Base-by-base conservation (phyloP, 2,797 vertebrate species). In the Triplophysa yarkandensis region DNA sequence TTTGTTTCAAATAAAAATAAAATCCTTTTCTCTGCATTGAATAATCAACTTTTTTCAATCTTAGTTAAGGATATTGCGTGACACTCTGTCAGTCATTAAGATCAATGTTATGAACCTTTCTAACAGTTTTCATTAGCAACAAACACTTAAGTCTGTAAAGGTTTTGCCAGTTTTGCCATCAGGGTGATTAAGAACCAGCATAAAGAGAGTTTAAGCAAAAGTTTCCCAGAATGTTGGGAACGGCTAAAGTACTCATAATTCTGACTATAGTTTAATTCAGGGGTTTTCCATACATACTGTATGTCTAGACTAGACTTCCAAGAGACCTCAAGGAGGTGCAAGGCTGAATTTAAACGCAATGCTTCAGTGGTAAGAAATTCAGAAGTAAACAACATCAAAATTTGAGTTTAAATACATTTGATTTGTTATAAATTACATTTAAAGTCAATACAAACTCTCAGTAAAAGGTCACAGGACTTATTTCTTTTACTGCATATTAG, bases 1-100 rank as follows among this genome's bases (percentile, higher is more conserved):
- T 58, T 34, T 50, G 34, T 39, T 60, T 69, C 69, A 70, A 48
- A 27, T 79, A 64, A 23, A 67, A 60, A 66, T 54, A 30, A 48
- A 19, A 21, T 36, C 39, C 36, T 55, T 55, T 55, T 55, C 25
- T 16, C 25, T 55, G 25, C 52, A 6, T 28, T 55, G 25, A 55
- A 55, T 55, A 55, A 55, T 27, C 52, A 55, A 17, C 2, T 28
- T 28, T 27, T 55, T 28, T 52, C 25, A 55, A 55, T 27, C 6
- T 55, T 10, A 14, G 23, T 30, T 21, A 27, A 36, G 62, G 32
- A 62, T 34, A 62, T 14, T 27, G 21, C 21, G 21, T 30, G 10
- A 19, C 46, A 34, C 13, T n/a, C 28, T 27, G 16, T 68, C 62
- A 67, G 6, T 62, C 43, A 46, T 68, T 3, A 57, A 17, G 25